A percentile compares a stretch with the other conserved stretches of the same genome.
These are phyloP conservation scores for Channa striata DNA, from an alignment of 2,797 vertebrate species.

Conservation along the genomic window DNA sequence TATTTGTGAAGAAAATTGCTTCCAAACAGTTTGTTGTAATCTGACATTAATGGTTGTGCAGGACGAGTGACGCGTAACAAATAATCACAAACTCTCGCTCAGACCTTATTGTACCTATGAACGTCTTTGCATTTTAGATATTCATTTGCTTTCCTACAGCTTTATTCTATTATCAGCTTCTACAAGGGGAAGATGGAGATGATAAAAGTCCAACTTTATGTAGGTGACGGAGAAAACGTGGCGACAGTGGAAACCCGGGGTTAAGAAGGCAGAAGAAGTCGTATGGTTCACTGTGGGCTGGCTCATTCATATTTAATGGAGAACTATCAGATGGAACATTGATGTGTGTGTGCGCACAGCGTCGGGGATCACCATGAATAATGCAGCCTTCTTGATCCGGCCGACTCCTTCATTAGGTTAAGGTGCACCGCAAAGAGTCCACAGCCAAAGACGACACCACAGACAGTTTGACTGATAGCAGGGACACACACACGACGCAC, in stretches of 20 bases:
- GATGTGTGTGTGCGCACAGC: constrained; percentile 6
- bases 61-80: no score
- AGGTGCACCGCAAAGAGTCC: constrained; percentile 6
- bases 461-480: constrained; percentile 17
- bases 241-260: background rate
- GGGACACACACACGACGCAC: background rate
- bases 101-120: no score
- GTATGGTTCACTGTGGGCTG: constrained; percentile 15
- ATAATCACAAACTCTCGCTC: no score
- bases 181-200: no score
- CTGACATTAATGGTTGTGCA: no score
- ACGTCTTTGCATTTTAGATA: no score
- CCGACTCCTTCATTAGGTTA: constrained; percentile 36
- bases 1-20: no score
- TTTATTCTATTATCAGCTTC: no score
- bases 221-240: background rate
- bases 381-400: constrained; percentile 37
- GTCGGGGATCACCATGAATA: constrained; percentile 50
- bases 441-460: constrained; percentile 1
- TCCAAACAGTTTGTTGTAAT: no score
- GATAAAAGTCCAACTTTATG: background rate
- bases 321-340: constrained; percentile 22
- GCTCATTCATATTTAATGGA: constrained; percentile 54
- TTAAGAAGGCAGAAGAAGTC: background rate
- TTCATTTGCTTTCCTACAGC: no score